These are phyloP conservation scores for Tetrapedia diversipes DNA, from an alignment of 2,888 invertebrate species.

Conservation along the genomic window DNA sequence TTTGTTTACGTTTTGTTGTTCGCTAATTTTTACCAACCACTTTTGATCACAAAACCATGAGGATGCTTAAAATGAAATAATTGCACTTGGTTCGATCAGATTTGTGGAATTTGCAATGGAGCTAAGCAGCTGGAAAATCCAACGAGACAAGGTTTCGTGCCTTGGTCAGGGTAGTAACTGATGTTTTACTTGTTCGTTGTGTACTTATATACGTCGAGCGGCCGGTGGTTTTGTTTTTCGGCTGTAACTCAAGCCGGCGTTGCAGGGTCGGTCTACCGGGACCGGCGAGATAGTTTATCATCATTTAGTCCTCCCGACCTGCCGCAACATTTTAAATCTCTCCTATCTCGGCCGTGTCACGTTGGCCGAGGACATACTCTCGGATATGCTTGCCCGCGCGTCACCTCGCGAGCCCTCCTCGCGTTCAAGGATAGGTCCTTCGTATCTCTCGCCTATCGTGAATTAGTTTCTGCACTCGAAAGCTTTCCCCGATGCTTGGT, in stretches of 20 bases:
- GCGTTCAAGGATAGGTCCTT: slow-evolving; percentile 24
- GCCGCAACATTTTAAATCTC: slow-evolving; percentile 82
- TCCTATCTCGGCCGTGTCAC: slow-evolving; percentile 74
- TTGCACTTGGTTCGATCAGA: not conserved
- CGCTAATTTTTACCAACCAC: no score
- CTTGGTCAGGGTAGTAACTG: slow-evolving; percentile 32
- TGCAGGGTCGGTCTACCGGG: slow-evolving; percentile 79
- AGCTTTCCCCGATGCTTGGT: not conserved
- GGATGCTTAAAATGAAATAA: no score
- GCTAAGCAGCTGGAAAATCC: not conserved
- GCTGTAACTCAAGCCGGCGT: slow-evolving; percentile 76
- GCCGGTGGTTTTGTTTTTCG: slow-evolving; percentile 64
- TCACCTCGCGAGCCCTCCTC: not conserved
- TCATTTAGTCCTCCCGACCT: slow-evolving; percentile 81
- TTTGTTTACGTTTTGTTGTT: no score
- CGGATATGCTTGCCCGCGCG: slow-evolving; percentile 31
- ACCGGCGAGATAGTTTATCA: slow-evolving; percentile 82
- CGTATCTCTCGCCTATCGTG: slow-evolving; percentile 29
- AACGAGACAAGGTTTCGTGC: slow-evolving; percentile 18
- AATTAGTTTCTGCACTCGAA: slow-evolving; percentile 32
- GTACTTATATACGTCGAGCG: slow-evolving; percentile 44
- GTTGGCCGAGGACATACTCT: slow-evolving; percentile 63
- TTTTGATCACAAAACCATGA: no score
- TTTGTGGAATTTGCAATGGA: not conserved
- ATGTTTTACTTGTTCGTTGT: slow-evolving; percentile 58